These are phyloP conservation scores for Acromyrmex echinatior DNA, from an alignment of 1,140 invertebrate genomes.

Conservation along the genomic window DNA sequence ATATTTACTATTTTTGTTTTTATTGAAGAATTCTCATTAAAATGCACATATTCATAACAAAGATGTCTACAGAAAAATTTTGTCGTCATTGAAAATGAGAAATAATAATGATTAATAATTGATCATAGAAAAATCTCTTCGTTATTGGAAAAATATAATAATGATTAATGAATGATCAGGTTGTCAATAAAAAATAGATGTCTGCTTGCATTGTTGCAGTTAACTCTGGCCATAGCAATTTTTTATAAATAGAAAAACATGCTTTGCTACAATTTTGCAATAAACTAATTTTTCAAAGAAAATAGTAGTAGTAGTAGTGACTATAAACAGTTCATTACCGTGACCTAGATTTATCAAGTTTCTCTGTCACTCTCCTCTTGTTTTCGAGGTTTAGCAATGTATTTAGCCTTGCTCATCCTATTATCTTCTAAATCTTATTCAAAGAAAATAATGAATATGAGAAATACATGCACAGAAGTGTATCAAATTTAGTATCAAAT, in stretches of 20 bases:
- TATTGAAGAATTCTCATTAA: neutral
- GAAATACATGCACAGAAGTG: too few species aligned
- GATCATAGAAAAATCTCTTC: too few species aligned
- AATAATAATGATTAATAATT: neutral
- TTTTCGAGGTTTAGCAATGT: too few species aligned
- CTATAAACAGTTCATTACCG: too few species aligned
- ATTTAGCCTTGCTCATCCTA: too few species aligned
- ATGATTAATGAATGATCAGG: too few species aligned
- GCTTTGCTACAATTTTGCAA: neutral
- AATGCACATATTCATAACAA: neutral
- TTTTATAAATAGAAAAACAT: neutral
- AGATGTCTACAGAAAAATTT: neutral
- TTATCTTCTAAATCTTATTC: too few species aligned
- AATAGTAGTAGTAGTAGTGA: too few species aligned
- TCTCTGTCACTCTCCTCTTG: too few species aligned
- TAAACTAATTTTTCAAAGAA: neutral
- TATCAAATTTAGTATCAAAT: too few species aligned
- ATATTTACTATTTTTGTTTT: neutral
- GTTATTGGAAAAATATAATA: too few species aligned
- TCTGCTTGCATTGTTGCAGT: neutral
- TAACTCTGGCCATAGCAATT: neutral
- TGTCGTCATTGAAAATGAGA: neutral
- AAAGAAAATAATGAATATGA: neutral
- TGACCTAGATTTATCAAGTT: too few species aligned
- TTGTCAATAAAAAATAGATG: neutral